phyloP scores from a whole-genome alignment of 2,797 vertebrate species.

The Crocodylus rhombifer region DNA sequence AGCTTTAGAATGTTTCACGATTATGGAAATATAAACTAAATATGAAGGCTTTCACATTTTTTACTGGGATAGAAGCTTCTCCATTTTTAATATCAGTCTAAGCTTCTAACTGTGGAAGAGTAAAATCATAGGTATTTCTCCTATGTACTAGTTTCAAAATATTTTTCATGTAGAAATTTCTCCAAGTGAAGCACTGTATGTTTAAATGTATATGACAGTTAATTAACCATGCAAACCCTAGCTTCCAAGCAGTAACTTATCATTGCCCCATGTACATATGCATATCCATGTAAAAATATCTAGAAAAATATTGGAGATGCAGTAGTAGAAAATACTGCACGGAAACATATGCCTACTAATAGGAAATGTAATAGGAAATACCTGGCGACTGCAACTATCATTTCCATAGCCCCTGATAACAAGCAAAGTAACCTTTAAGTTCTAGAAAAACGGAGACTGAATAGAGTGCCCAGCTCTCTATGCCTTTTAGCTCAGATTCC shows the following conservation, averaged over 20 bases:
- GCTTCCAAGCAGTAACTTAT: neutral
- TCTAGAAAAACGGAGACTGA: neutral
- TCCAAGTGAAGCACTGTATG: neutral
- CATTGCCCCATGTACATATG: neutral
- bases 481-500: neutral
- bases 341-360: too few species aligned
- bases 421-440: constrained; percentile 13
- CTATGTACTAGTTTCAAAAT: neutral
- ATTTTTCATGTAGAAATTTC: neutral
- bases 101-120: neutral
- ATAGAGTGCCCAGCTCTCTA: constrained; percentile 16
- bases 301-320: too few species aligned
- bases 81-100: neutral
- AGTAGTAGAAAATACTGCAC: too few species aligned
- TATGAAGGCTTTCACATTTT: neutral
- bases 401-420: neutral
- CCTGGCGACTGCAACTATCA: too few species aligned
- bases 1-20: constrained; percentile 20
- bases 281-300: too few species aligned
- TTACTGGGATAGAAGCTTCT: neutral
- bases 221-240: neutral
- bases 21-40: constrained; percentile 44
- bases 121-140: neutral
- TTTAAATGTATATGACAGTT: neutral
- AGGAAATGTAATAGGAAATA: too few species aligned